Percentiles rank a stretch among this genome's conserved stretches.
Conservation (phyloP, 2,888 invertebrate genomes). For the Pandemis heparana region DNA sequence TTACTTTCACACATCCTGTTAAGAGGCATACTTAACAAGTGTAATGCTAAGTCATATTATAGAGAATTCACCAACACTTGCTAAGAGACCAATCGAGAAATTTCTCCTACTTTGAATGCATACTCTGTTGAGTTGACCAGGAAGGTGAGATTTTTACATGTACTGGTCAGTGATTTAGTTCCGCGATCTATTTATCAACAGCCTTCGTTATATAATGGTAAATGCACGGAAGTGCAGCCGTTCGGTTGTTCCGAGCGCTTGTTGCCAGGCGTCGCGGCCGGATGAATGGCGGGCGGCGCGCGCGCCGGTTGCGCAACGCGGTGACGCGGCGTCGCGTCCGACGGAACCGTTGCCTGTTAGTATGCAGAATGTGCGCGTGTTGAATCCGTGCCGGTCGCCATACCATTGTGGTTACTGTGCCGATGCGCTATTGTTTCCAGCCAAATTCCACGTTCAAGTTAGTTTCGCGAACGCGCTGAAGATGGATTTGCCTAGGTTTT, state of each 20-base stretch:
- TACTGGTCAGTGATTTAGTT: slow-evolving; percentile 28
- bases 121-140: slow-evolving; percentile 1
- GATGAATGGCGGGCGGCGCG: slow-evolving; percentile 78
- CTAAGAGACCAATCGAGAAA: background rate
- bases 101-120: slow-evolving; percentile 1
- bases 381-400: slow-evolving; percentile 65
- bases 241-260: slow-evolving; percentile 14
- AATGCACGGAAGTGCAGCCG: slow-evolving; percentile 35
- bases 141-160: slow-evolving; percentile 19
- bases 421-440: slow-evolving; percentile 50
- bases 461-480: background rate
- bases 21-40: background rate
- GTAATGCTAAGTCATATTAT: background rate
- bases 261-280: slow-evolving; percentile 59
- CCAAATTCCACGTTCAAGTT: background rate
- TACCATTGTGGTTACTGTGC: slow-evolving; percentile 66
- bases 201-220: slow-evolving; percentile 12
- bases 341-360: slow-evolving; percentile 73
- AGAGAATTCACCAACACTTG: background rate
- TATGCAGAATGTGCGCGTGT: slow-evolving; percentile 69
- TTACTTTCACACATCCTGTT: slow-evolving; percentile 25
- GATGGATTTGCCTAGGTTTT: background rate
- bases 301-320: slow-evolving; percentile 72
- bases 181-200: slow-evolving; percentile 23
- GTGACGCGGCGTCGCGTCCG: slow-evolving; percentile 60